These are phyloP conservation scores for Leuctra nigra DNA, from an alignment of 2,888 invertebrate genomes.

Conservation along the genomic window DNA sequence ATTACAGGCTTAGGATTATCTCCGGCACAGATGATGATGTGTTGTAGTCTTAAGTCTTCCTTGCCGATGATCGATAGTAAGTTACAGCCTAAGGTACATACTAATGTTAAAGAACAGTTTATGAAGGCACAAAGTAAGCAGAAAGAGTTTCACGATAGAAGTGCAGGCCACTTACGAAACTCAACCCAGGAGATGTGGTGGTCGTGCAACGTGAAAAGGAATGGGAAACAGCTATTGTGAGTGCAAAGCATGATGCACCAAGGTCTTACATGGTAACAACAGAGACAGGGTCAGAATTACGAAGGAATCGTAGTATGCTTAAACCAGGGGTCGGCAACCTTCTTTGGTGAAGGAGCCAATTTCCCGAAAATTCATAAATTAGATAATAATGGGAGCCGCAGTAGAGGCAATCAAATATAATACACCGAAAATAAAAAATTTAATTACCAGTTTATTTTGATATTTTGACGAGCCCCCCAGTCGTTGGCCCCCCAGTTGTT, in stretches of 20 bases:
- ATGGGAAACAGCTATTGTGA: conserved; percentile 2
- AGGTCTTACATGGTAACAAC: conserved; percentile 6
- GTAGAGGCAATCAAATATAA: too few relatives aligned
- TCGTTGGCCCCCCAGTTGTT: too few relatives aligned
- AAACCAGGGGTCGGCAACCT: too few relatives aligned
- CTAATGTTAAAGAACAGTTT: background rate
- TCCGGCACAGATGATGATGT: background rate
- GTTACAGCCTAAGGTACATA: background rate
- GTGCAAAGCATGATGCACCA: background rate
- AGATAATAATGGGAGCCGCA: too few relatives aligned
- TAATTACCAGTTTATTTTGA: too few relatives aligned
- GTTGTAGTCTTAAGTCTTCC: background rate
- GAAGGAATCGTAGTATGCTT: background rate
- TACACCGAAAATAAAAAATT: too few relatives aligned
- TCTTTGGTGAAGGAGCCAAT: too few relatives aligned
- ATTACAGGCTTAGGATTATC: background rate
- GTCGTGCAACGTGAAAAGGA: background rate
- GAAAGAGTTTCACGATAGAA: background rate
- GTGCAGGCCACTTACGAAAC: background rate
- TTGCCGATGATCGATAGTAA: background rate
- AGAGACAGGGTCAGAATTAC: background rate
- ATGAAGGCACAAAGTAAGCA: background rate
- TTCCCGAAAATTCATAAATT: too few relatives aligned
- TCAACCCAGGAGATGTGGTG: background rate
- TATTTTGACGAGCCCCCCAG: too few relatives aligned